These are phyloP conservation scores for Lytechinus variegatus DNA, from an alignment of 35 echinoderm and acorn worm species.

Conservation along the genomic window DNA sequence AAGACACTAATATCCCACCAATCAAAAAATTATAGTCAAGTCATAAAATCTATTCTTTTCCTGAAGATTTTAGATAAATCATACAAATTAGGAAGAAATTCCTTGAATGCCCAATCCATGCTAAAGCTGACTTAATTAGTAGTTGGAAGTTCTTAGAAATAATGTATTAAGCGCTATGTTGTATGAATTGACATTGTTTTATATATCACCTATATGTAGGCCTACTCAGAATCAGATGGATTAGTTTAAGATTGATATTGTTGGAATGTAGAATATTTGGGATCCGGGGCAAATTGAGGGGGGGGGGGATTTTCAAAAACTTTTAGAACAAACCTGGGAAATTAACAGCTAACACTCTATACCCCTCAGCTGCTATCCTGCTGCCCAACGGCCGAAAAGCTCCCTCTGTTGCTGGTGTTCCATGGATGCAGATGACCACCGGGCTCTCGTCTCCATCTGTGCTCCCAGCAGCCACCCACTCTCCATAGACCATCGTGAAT, in stretches of 20 bases:
- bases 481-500: slow-evolving; percentile 32
- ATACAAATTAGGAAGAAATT: too few relatives aligned
- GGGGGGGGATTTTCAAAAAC: too few relatives aligned
- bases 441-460: not conserved
- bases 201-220: not conserved
- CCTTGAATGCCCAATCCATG: too few relatives aligned
- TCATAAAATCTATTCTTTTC: too few relatives aligned
- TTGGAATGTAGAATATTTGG: not conserved
- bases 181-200: too few relatives aligned
- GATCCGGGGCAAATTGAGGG: too few relatives aligned
- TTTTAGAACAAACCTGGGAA: not conserved
- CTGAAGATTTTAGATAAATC: too few relatives aligned
- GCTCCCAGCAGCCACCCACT: not conserved
- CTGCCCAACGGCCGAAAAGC: slow-evolving; percentile 9
- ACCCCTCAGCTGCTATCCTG: not conserved
- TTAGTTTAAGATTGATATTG: not conserved
- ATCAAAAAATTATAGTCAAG: too few relatives aligned
- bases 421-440: slow-evolving; percentile 32
- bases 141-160: too few relatives aligned
- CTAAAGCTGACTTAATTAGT: too few relatives aligned
- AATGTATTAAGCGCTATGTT: too few relatives aligned
- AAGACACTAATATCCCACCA: too few relatives aligned
- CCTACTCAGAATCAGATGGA: not conserved
- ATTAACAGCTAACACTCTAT: slow-evolving; percentile 3
- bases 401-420: slow-evolving; percentile 9